Evolutionary conservation across 2,797 vertebrate species (phyloP).

Genomic region (Esox lucius): DNA sequence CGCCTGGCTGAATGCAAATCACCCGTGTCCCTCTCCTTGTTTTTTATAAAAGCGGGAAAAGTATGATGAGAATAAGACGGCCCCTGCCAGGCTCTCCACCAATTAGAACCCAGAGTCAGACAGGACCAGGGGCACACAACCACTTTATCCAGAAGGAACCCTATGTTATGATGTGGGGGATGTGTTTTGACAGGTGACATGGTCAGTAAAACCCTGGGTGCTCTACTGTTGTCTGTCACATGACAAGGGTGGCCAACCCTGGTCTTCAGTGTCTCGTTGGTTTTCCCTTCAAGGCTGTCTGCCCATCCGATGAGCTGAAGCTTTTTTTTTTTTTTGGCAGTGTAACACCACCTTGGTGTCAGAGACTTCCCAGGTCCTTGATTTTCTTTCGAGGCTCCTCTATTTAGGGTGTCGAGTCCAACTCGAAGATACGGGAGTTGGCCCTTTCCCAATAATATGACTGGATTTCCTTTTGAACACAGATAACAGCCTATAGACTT

Average conservation of each 20-base stretch:
- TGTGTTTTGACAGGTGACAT: conserved; percentile 51
- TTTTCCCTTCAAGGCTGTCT: conserved; percentile 26
- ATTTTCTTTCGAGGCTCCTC: conserved; percentile 16
- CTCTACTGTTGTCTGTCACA: conserved; percentile 26
- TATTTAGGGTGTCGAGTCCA: conserved; percentile 25
- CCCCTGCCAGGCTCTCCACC: conserved; percentile 21
- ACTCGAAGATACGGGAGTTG: conserved; percentile 4
- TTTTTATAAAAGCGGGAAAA: conserved; percentile 49
- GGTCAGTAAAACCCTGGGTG: conserved; percentile 13
- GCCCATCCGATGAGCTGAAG: conserved; percentile 41
- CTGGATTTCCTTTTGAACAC: conserved; percentile 32
- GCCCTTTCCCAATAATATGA: conserved; percentile 36
- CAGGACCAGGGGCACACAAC: conserved; percentile 54
- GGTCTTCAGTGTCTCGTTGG: conserved; percentile 16
- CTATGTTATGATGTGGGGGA: conserved; percentile 47
- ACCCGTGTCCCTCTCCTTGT: conserved; percentile 10
- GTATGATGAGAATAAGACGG: conserved; percentile 4
- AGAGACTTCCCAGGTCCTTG: conserved; percentile 44
- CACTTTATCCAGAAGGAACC: conserved; percentile 51
- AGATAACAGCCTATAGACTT: conserved; percentile 42
- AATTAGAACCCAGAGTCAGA: conserved; percentile 45
- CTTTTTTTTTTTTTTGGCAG: conserved; percentile 59
- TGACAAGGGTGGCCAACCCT: conserved; percentile 34
- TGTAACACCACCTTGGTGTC: conserved; percentile 53
- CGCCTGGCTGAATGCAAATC: conserved; percentile 54